Conservation (phyloP, 1,140 invertebrate genomes). For the Coelopa frigida region DNA sequence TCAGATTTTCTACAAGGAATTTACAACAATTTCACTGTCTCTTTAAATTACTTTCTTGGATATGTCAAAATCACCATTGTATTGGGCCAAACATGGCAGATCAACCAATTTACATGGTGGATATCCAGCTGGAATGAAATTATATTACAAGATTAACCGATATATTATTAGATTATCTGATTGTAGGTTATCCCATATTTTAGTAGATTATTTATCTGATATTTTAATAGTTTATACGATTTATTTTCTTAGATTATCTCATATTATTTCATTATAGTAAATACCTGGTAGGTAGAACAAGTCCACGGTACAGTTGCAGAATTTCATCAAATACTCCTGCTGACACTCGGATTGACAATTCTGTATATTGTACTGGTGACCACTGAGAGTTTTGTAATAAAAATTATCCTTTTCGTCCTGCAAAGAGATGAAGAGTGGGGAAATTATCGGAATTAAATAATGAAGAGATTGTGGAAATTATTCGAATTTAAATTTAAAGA, state of each 20-base stretch:
- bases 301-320: conserved; percentile 42
- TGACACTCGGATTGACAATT: conserved; percentile 42
- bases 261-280: too few species aligned
- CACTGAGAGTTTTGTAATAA: conserved; percentile 29
- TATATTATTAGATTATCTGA: too few species aligned
- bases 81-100: conserved; percentile 25
- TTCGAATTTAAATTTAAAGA: too few species aligned
- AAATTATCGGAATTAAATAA: too few species aligned
- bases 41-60: not conserved
- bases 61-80: conserved; percentile 16
- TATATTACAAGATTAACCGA: too few species aligned
- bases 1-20: not conserved
- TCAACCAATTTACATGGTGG: conserved; percentile 22
- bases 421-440: not conserved
- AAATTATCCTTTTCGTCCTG: conserved; percentile 28
- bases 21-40: not conserved
- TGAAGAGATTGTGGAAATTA: too few species aligned
- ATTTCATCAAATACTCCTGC: conserved; percentile 36
- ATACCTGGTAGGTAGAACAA: conserved; percentile 42
- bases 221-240: too few species aligned
- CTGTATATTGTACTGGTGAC: conserved; percentile 39
- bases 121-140: conserved; percentile 11
- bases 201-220: too few species aligned
- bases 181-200: too few species aligned
- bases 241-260: too few species aligned